Base-by-base conservation (phyloP, 2,888 invertebrate species). In the Drosophila kambysellisi region DNA sequence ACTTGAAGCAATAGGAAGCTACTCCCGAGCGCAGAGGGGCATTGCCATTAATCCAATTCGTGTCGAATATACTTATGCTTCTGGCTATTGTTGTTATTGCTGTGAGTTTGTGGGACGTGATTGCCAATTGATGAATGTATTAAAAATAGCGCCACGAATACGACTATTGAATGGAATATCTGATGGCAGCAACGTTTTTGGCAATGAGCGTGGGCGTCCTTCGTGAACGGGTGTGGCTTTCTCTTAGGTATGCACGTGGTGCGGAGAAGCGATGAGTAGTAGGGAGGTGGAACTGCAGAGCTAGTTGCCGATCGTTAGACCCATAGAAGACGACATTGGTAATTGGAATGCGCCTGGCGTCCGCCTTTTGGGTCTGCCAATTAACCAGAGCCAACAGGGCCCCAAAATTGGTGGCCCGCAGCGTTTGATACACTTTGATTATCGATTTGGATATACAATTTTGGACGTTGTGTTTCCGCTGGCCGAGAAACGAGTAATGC, bases 351-450 rank as follows among this genome's bases (percentile, higher is more conserved):
- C 80, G 63, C 33, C 8, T n/a, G 25, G 56, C 62, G 76, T 74
- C 58, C 80, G 43, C 58, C 61, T 32, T 79, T 75, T 64, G 71
- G 57, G 39, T n/a, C 65, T 64, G 67, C 50, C 76, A 75, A 82
- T 82, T 79, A 69, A 52, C 53, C 48, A 57, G 51, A 37, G 64
- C 54, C 53, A 53, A 30, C 48, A 43, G 58, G 39, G 52, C 4
- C 71, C 84, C 78, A 70, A 90, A 87, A 67, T 70, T 62, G 84
- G 70, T 63, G 25, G 43, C 33, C 51, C 70, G 54, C 62, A 77
- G 84, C 78, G 63, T 83, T 90, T 90, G 90, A 89, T 84, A 90
- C 89, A 86, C 84, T 86, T 88, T 86, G 83, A 51, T 20, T 62
- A 62, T 69, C 59, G 70, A 54, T 82, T 61, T 62, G 30, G 60